Evolutionary conservation across 2,888 invertebrate genomes (phyloP), one percentile per base, ranked within the genome.

Genomic region (Drosophila falleni): DNA sequence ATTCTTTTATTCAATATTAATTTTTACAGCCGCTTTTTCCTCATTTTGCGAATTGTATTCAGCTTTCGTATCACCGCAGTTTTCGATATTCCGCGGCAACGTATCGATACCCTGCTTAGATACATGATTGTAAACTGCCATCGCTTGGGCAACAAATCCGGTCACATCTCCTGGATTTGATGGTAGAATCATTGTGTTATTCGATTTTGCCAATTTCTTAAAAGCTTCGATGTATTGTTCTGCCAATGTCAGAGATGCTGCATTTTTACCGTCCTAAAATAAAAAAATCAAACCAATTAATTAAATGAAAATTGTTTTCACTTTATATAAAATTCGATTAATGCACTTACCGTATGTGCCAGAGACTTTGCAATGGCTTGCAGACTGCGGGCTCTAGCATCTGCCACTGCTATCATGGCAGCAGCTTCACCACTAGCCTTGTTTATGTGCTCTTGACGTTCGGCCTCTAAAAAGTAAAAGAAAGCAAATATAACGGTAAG

Each of bases 191-290:
- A 99, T 94, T 0, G 99, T 99, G 93, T 99, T 99, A 90, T 96
- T 97, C 11, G 96, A 96, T 92, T 97, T 96, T 0, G 99, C 99
- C 73, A 99, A 93, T 89, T 98, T 96, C 90, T 97, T 95, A 93
- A 99, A 99, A 13, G 99, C 99, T 19, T 94, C 93, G 41, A 99
- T 97, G 91, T 99, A 99, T 91, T 99, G 97, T 90, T 99, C 99
- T 0, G 99, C 99, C 70, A 99, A 94, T 13, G 96, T 95, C 41
- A 99, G 93, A 0, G 98, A 96, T 2, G 99, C 99, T 0, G 99
- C 99, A 93, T 97, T 96, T 74, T 95, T 95, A 23, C 97, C 98
- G 89, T 96, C 95, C 95, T 96, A 91, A 26, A 79, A 70, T 13
- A 5, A 29, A 44, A 9, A 44, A 9, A 53, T 1, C 1, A 23